phyloP scores from a whole-genome alignment of 2,797 vertebrate species.

The Botia almorhae region DNA sequence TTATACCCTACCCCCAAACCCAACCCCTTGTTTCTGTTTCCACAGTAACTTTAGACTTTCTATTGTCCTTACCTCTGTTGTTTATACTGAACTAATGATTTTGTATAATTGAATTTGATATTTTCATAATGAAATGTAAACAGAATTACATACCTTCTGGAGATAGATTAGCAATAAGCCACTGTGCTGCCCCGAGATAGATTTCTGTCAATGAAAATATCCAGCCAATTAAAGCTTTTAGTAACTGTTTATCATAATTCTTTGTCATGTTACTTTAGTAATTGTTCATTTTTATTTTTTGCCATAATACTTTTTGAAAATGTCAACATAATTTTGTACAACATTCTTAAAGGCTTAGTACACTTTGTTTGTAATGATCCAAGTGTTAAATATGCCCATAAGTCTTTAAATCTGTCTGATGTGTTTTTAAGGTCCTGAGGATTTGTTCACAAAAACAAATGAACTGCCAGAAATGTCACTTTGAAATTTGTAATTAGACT shows the following conservation, averaged over 20 bases:
- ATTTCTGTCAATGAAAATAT: conserved; percentile 10
- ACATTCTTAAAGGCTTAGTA: neutral
- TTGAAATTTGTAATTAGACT: neutral
- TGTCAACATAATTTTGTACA: neutral
- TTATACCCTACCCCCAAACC: too few relatives aligned
- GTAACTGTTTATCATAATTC: neutral
- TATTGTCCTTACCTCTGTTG: too few relatives aligned
- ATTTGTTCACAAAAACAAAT: conserved; percentile 3
- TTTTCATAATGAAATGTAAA: conserved; percentile 9
- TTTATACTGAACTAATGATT: too few relatives aligned
- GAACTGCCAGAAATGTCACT: neutral
- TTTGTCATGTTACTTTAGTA: neutral
- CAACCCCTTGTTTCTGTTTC: too few relatives aligned
- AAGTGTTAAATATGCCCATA: neutral
- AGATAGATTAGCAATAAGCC: too few relatives aligned
- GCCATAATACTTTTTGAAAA: neutral
- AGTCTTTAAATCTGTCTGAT: neutral
- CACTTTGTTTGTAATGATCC: conserved; percentile 3
- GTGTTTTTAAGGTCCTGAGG: neutral
- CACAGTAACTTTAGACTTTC: too few relatives aligned
- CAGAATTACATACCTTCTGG: neutral
- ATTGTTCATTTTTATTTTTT: neutral
- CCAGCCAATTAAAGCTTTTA: neutral
- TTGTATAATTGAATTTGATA: too few relatives aligned
- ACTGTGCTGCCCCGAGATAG: neutral